Percentiles rank a stretch among this genome's conserved stretches.
Evolutionary conservation across 1,140 invertebrate species (phyloP).

Genomic region (Lithobius niger): DNA sequence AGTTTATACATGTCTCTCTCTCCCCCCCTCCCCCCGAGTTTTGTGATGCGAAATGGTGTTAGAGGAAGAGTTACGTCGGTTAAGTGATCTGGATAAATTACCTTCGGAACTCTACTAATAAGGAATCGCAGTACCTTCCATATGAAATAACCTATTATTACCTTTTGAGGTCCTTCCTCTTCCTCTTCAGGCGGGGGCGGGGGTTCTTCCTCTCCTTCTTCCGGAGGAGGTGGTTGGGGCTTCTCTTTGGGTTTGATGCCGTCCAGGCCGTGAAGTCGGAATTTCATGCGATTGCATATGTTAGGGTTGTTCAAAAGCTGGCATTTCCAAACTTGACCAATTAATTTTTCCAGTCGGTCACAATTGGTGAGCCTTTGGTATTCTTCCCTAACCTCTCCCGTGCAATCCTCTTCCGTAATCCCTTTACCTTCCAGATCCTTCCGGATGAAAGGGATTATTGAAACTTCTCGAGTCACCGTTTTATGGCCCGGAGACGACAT

Average conservation of each 20-base stretch:
- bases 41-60: no score
- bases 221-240: neutral
- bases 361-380: neutral
- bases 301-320: neutral
- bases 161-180: no score
- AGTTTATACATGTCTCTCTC: no score
- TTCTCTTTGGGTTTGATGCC: neutral
- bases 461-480: neutral
- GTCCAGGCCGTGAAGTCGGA: neutral
- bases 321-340: neutral
- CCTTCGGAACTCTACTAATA: no score
- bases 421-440: neutral
- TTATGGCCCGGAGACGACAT: neutral
- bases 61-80: no score
- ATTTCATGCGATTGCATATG: neutral
- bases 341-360: neutral
- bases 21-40: no score
- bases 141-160: no score
- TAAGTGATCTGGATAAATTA: no score
- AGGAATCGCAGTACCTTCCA: no score
- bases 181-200: no score
- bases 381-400: neutral
- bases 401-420: neutral
- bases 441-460: neutral
- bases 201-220: neutral